Base-by-base conservation (phyloP, 2,797 vertebrate genomes). In the Lindbergichthys nudifrons region DNA sequence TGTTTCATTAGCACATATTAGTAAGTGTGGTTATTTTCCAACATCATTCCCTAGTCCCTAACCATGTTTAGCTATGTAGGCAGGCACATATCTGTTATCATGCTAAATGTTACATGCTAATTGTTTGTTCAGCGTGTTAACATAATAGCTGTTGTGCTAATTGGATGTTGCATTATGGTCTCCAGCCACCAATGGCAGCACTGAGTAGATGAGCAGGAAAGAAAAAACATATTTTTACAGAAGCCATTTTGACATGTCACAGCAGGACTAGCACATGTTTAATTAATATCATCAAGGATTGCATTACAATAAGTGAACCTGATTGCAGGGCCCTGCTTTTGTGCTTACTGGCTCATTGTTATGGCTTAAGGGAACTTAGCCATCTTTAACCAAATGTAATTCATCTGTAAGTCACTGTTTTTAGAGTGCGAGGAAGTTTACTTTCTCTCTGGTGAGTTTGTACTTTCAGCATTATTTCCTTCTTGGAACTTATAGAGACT, bases 101-200 rank as follows among this genome's bases (percentile, higher is more conserved):
- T 63, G 68, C 45, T 70, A 67, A 51, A 51, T 63, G n/a, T 45
- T 45, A 12, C 1, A 42, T 63, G 65, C 45, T 67, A 70, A 51
- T 43, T 63, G 18, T 36, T 45, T 12, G 21, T 32, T 32, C 30
- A 7, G 30, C 32, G 18, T 32, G 11, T 32, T 32, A 30, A 57
- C 0, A 12, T 32, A 13, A 5, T 10, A 10, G n/a, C 58, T 51
- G 26, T 19, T n/a, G 12, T 59, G 10, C 10, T 45, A 53, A n/a
- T 1, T 30, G 10, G 4, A 3, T 60, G 10, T 14, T 70, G 26
- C 47, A 30, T 60, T 42, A 41, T 54, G 32, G 10, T 56, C 10
- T 56, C 8, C 18, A 57, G 51, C 23, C 48, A 50, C 16, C 7
- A 18, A 19, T 16, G 41, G 23, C 59, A 70, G 43, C 11, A 63